A percentile compares a stretch with the other conserved stretches of the same genome.
These are phyloP conservation scores for Sminthopsis crassicaudata DNA, from an alignment of 2,113 vertebrate species.

Conservation along the genomic window DNA sequence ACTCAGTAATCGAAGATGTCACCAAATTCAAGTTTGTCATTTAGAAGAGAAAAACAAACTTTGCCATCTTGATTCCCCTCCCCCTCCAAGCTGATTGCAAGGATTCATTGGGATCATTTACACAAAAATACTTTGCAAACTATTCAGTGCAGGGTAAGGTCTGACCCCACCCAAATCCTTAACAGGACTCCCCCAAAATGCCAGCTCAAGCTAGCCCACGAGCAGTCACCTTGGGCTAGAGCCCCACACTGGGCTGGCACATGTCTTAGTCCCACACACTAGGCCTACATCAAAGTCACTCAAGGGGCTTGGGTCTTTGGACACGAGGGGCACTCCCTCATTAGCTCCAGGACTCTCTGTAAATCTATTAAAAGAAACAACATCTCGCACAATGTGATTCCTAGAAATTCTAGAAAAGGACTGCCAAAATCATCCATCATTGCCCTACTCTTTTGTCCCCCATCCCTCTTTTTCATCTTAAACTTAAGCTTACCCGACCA, in stretches of 20 bases:
- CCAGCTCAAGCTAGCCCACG: background rate
- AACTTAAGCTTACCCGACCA: conserved; percentile 86
- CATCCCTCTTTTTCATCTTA: conserved; percentile 51
- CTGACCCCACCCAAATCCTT: background rate
- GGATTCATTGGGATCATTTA: background rate
- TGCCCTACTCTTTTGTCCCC: conserved; percentile 21
- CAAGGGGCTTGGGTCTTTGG: background rate
- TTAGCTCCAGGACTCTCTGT: background rate
- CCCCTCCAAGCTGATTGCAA: background rate
- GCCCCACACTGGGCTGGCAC: background rate
- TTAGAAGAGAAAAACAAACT: background rate
- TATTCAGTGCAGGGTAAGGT: background rate
- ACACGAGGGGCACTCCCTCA: background rate
- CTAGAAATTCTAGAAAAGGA: background rate
- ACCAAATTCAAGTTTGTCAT: background rate
- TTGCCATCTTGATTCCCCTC: background rate
- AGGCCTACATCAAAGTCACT: background rate
- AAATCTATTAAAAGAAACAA: background rate
- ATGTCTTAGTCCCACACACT: background rate
- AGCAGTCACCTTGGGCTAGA: background rate
- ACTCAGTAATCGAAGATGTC: background rate
- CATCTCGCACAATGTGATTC: background rate
- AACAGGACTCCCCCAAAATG: background rate
- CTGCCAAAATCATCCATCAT: background rate
- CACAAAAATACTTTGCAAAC: background rate